Conservation (phyloP, 2,888 invertebrate species). For the Anagyrus pseudococci region DNA sequence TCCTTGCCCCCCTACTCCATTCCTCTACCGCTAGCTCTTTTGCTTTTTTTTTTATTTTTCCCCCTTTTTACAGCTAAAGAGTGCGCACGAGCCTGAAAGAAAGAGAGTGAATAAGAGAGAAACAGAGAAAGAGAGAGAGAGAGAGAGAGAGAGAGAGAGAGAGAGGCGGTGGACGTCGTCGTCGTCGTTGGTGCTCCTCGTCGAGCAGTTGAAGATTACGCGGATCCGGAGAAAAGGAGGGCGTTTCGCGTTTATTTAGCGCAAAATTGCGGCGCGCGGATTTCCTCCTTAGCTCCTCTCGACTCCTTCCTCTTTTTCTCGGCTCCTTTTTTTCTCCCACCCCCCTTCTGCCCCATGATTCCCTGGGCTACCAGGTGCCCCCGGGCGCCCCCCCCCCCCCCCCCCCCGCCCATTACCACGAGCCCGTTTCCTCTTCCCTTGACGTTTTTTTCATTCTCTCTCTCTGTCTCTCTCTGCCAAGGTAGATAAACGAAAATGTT, state of each 20-base stretch:
- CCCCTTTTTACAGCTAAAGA: neutral
- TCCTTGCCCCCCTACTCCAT: neutral
- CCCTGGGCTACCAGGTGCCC: neutral
- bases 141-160: constrained; percentile 6
- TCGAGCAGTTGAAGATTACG: constrained; percentile 14
- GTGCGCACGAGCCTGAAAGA: constrained; percentile 26
- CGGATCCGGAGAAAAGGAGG: constrained; percentile 26
- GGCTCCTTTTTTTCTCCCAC: neutral
- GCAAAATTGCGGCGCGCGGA: constrained; percentile 22
- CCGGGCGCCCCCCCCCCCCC: neutral
- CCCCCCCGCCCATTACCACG: neutral
- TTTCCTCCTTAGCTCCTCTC: constrained; percentile 7
- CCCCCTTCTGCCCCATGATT: neutral
- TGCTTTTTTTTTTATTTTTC: neutral
- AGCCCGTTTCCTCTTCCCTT: neutral
- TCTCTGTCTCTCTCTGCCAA: too few relatives aligned
- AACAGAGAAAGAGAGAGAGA: constrained; percentile 34
- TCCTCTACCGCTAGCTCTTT: neutral
- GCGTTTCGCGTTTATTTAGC: constrained; percentile 31
- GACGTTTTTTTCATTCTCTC: too few relatives aligned
- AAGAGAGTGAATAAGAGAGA: too few relatives aligned
- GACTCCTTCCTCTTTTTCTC: neutral
- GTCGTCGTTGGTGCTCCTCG: neutral
- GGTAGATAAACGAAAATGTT: too few relatives aligned
- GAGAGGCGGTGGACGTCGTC: neutral